phyloP scores from a whole-genome alignment of 2,797 vertebrate species.

The Novumbra hubbsi region DNA sequence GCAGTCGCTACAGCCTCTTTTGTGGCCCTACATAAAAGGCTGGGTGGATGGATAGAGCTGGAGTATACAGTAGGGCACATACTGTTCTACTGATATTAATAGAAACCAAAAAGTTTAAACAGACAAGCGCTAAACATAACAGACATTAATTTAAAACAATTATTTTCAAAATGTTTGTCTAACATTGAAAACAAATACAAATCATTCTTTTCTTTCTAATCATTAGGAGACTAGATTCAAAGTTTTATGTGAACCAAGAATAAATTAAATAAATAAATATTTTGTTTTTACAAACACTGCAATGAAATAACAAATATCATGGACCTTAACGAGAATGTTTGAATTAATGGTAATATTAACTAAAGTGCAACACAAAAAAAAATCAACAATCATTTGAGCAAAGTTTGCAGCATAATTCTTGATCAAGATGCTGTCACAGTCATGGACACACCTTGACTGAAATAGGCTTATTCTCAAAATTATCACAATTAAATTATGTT shows the following conservation, averaged over 20 bases:
- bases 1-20: slow-evolving; percentile 32
- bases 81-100: slow-evolving; percentile 21
- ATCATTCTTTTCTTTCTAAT: background rate
- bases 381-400: background rate
- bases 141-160: slow-evolving; percentile 25
- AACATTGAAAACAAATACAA: background rate
- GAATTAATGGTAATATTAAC: background rate
- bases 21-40: slow-evolving; percentile 45
- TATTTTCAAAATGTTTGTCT: slow-evolving; percentile 13
- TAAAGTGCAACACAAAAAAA: slow-evolving; percentile 13
- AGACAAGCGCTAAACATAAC: slow-evolving; percentile 30
- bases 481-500: slow-evolving; percentile 65
- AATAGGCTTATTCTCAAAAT: slow-evolving; percentile 62
- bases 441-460: background rate
- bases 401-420: slow-evolving; percentile 13
- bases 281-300: background rate
- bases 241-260: background rate
- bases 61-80: slow-evolving; percentile 24
- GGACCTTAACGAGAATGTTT: slow-evolving; percentile 3
- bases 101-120: slow-evolving; percentile 37
- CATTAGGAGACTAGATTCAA: background rate
- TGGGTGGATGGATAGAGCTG: slow-evolving; percentile 28
- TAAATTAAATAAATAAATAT: slow-evolving; percentile 35
- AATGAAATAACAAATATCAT: slow-evolving; percentile 9
- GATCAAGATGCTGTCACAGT: background rate